Evolutionary conservation across 2,113 vertebrate genomes (phyloP).

Genomic region (Oryzias celebensis): DNA sequence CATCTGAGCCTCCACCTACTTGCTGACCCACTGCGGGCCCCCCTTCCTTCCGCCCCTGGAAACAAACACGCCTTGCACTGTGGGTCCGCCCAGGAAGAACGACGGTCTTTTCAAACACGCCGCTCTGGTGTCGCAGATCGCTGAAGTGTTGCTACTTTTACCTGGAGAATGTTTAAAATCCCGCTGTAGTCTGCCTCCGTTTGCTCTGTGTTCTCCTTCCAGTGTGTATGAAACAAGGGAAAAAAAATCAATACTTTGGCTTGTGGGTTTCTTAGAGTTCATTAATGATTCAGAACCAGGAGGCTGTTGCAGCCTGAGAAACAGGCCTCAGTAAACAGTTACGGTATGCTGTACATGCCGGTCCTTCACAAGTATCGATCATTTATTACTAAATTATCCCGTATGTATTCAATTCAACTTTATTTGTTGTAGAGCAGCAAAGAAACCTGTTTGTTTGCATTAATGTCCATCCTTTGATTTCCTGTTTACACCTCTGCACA

Average conservation of each 20-base stretch:
- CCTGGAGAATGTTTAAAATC: constrained; percentile 58
- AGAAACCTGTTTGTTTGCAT: too few relatives aligned
- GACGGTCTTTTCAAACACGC: constrained; percentile 26
- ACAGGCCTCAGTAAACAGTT: constrained; percentile 40
- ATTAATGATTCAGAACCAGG: constrained; percentile 11
- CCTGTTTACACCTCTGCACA: too few relatives aligned
- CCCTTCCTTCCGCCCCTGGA: constrained; percentile 22
- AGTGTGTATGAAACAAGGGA: constrained; percentile 26
- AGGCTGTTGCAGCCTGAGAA: constrained; percentile 20
- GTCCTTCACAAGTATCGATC: too few relatives aligned
- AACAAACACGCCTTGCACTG: constrained; percentile 43
- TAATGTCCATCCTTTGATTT: too few relatives aligned
- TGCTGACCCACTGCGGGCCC: not conserved
- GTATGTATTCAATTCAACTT: too few relatives aligned
- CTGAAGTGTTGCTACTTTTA: constrained; percentile 42
- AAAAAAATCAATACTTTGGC: constrained; percentile 67
- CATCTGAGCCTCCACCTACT: not conserved
- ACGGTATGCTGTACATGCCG: constrained; percentile 16
- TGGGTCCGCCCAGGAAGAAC: constrained; percentile 51
- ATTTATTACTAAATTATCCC: too few relatives aligned
- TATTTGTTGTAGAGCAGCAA: too few relatives aligned
- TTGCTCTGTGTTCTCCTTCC: constrained; percentile 29
- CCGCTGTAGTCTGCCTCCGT: constrained; percentile 42
- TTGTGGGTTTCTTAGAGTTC: constrained; percentile 45
- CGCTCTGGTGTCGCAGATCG: constrained; percentile 35